Evolutionary conservation across 1,140 invertebrate genomes (phyloP).

Genomic region (Metopolophium dirhodum): DNA sequence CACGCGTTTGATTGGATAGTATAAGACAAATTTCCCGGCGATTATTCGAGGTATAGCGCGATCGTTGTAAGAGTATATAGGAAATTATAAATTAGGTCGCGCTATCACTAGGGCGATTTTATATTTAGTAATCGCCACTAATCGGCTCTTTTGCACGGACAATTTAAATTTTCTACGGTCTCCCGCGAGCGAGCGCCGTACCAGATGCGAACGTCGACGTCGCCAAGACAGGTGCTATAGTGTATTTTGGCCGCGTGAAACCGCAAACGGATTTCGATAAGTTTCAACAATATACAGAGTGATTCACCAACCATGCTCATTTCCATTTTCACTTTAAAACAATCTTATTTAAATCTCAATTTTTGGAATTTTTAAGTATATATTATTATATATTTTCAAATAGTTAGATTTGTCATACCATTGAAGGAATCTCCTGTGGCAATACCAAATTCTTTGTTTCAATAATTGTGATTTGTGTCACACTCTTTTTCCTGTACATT

Average conservation of each 20-base stretch:
- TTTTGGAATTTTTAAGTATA: neutral
- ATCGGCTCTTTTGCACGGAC: conserved; percentile 22
- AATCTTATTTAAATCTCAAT: neutral
- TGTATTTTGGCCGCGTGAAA: neutral
- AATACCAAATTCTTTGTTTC: neutral
- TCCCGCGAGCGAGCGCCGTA: neutral
- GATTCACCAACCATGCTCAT: neutral
- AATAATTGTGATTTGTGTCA: neutral
- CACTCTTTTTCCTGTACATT: neutral
- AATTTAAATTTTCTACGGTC: conserved; percentile 38
- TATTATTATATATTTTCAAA: neutral
- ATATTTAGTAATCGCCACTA: conserved; percentile 15
- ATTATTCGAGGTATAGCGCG: neutral
- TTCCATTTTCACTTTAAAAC: neutral
- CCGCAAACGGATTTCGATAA: neutral
- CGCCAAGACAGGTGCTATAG: neutral
- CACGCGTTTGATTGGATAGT: neutral
- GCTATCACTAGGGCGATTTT: neutral
- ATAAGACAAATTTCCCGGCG: conserved; percentile 4
- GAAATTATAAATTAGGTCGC: conserved; percentile 33
- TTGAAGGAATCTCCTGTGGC: neutral
- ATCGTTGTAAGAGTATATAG: neutral
- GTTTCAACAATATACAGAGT: neutral
- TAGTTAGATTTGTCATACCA: neutral
- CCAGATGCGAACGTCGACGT: neutral